These are phyloP conservation scores for Cathartes aura DNA, from an alignment of 2,113 vertebrate genomes.

Conservation along the genomic window DNA sequence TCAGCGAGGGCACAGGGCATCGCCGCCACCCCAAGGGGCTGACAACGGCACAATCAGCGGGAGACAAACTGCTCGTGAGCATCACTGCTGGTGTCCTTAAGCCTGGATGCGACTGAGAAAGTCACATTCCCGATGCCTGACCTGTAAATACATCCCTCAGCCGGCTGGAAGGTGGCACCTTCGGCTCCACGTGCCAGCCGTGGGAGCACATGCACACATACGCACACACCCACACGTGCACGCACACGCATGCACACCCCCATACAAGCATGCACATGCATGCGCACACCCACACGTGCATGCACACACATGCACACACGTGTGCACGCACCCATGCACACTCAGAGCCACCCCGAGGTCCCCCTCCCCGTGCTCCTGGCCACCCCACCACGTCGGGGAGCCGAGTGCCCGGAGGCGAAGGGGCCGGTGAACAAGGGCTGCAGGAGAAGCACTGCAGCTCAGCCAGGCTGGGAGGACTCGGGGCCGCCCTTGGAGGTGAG, in stretches of 20 bases:
- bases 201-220: too few species aligned
- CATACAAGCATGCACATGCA: background rate
- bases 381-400: background rate
- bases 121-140: background rate
- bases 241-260: background rate
- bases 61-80: background rate
- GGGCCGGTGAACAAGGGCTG: background rate
- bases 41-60: background rate
- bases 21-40: slow-evolving; percentile 44
- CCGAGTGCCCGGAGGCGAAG: background rate
- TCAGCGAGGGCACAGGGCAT: slow-evolving; percentile 38
- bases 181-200: background rate
- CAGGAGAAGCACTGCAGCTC: background rate
- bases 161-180: background rate
- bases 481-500: background rate
- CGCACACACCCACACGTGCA: fast-evolving
- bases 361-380: background rate
- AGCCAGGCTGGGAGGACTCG: background rate
- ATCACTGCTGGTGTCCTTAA: background rate
- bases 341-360: background rate
- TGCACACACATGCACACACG: too few species aligned
- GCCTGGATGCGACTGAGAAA: background rate
- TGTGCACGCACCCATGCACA: background rate
- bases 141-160: background rate
- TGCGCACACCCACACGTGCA: too few species aligned